A percentile compares a stretch with the other conserved stretches of the same genome.
Conservation (phyloP, 2,113 vertebrate species). For the Raja brachyura region DNA sequence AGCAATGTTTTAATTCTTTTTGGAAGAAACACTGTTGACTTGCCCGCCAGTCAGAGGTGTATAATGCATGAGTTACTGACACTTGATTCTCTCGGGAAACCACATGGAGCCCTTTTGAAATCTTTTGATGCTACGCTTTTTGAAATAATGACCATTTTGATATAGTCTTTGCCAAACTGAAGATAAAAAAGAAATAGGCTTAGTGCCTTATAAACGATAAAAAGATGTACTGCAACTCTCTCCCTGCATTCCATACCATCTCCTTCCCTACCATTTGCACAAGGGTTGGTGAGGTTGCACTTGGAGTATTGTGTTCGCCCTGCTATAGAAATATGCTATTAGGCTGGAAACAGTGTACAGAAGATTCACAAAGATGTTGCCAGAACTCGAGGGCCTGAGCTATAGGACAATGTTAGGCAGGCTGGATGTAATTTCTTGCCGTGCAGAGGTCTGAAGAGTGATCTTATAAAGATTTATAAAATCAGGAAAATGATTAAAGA, state of each 20-base stretch:
- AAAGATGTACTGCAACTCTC: neutral
- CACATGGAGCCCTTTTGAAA: neutral
- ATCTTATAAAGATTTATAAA: too few species aligned
- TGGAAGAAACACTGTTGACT: neutral
- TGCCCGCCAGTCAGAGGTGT: neutral
- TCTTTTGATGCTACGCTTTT: neutral
- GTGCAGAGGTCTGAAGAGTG: too few species aligned
- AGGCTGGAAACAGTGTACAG: too few species aligned
- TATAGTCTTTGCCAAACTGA: neutral
- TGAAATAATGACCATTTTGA: neutral
- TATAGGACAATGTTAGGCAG: too few species aligned
- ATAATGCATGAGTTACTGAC: neutral
- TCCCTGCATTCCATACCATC: neutral
- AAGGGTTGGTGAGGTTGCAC: too few species aligned
- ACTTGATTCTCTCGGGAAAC: neutral
- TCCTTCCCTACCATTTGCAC: too few species aligned
- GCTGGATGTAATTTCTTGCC: too few species aligned
- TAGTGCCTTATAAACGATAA: neutral
- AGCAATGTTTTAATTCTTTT: neutral
- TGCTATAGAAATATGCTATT: too few species aligned
- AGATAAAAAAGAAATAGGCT: neutral
- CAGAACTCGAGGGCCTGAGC: too few species aligned
- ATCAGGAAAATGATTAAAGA: too few species aligned
- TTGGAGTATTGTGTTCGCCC: too few species aligned
- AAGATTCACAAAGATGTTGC: too few species aligned